A percentile compares a stretch with the other conserved stretches of the same genome.
Evolutionary conservation across 2,888 invertebrate genomes (phyloP).

Genomic region (Sisyra terminalis): DNA sequence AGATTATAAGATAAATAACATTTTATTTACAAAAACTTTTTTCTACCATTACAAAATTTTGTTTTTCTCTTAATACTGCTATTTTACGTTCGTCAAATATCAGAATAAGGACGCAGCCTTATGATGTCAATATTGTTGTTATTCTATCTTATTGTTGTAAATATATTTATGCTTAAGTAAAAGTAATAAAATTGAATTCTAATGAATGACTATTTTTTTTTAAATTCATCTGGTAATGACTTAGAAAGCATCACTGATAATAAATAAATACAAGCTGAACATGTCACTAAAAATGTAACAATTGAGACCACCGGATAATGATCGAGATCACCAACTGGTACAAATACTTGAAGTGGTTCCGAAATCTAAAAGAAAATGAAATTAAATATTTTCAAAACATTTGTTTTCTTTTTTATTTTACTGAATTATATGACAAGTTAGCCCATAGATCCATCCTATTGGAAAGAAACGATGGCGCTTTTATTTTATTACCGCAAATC

Average conservation of each 20-base stretch:
- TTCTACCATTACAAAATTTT: too few species aligned
- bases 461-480: slow-evolving; percentile 23
- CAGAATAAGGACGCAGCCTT: too few species aligned
- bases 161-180: background rate
- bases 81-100: too few species aligned
- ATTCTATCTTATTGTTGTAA: background rate
- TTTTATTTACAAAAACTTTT: too few species aligned
- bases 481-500: slow-evolving; percentile 20
- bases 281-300: slow-evolving; percentile 25
- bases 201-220: too few species aligned
- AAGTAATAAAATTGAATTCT: too few species aligned
- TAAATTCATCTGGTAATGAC: background rate
- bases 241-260: slow-evolving; percentile 19
- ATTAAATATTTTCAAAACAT: background rate
- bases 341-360: slow-evolving; percentile 23
- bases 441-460: slow-evolving; percentile 21
- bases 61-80: too few species aligned
- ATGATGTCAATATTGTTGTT: too few species aligned
- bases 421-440: slow-evolving; percentile 27
- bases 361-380: slow-evolving; percentile 19
- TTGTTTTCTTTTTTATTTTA: slow-evolving; percentile 11
- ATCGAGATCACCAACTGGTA: slow-evolving; percentile 28
- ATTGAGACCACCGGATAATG: slow-evolving; percentile 27
- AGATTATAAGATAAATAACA: too few species aligned
- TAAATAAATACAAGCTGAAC: slow-evolving; percentile 29